A percentile compares a stretch with the other conserved stretches of the same genome.
Conservation (phyloP, 2,888 invertebrate genomes). For the Drosophila cracens region DNA sequence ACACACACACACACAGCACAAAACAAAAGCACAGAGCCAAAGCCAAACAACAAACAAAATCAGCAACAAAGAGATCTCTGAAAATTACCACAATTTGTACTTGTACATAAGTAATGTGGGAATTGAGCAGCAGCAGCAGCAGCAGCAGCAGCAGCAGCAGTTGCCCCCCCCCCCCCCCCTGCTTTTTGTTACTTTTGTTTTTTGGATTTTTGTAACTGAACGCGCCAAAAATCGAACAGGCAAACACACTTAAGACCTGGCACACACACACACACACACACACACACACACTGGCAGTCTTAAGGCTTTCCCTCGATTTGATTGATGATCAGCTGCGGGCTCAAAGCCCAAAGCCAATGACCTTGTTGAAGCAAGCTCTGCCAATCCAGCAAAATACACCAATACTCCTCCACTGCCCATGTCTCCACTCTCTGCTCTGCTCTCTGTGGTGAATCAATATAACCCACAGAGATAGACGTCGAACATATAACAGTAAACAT, state of each 20-base stretch:
- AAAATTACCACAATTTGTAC: slow-evolving; percentile 82
- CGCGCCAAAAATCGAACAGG: slow-evolving; percentile 74
- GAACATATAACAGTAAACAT: slow-evolving; percentile 44
- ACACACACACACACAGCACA: neutral
- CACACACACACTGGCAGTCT: slow-evolving; percentile 27
- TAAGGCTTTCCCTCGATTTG: slow-evolving; percentile 64
- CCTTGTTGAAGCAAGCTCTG: slow-evolving; percentile 59
- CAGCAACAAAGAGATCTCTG: slow-evolving; percentile 78
- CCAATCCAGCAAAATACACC: neutral
- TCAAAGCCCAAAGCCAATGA: slow-evolving; percentile 67
- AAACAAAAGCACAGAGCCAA: slow-evolving; percentile 29
- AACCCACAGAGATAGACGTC: slow-evolving; percentile 42
- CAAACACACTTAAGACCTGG: slow-evolving; percentile 73
- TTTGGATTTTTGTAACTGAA: slow-evolving; percentile 46
- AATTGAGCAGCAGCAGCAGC: slow-evolving; percentile 51
- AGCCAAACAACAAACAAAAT: slow-evolving; percentile 45
- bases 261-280: slow-evolving; percentile 37
- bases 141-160: neutral
- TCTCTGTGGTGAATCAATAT: slow-evolving; percentile 69
- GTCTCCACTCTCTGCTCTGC: neutral
- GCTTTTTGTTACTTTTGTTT: slow-evolving; percentile 43
- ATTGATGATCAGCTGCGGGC: slow-evolving; percentile 76
- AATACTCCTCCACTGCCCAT: slow-evolving; percentile 10
- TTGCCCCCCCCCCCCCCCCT: slow-evolving; percentile 15
- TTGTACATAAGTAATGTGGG: slow-evolving; percentile 82